A percentile compares a stretch with the other conserved stretches of the same genome.
phyloP scores from a whole-genome alignment of 2,888 invertebrate genomes.

The Drosophila yooni region DNA sequence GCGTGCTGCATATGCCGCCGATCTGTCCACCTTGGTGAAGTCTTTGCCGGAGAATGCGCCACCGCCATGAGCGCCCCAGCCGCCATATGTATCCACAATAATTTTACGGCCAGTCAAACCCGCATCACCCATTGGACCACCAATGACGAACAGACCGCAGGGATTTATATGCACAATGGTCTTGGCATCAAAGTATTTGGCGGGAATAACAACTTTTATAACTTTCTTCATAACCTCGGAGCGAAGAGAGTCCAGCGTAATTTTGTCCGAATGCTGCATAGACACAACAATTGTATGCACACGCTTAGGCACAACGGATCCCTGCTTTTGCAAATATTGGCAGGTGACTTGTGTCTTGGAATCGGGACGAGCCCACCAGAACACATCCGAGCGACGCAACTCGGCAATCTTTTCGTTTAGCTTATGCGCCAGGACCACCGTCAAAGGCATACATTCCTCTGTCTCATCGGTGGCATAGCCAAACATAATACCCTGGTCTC shows the following conservation, averaged over 20 bases:
- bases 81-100: constrained; percentile 99
- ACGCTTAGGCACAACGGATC: constrained; percentile 96
- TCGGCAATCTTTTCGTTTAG: constrained; percentile 96
- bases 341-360: constrained; percentile 99
- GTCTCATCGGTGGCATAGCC: constrained; percentile 99
- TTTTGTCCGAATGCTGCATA: constrained; percentile 97
- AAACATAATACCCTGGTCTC: constrained; percentile 99
- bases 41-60: constrained; percentile 99
- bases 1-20: constrained; percentile 99
- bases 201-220: constrained; percentile 95
- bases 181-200: constrained; percentile 94
- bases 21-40: constrained; percentile 98
- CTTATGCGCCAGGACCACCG: constrained; percentile 95
- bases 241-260: constrained; percentile 92
- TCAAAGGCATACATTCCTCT: constrained; percentile 98
- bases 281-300: constrained; percentile 99
- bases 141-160: constrained; percentile 97
- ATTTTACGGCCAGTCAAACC: constrained; percentile 99
- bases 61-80: constrained; percentile 99
- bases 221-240: constrained; percentile 95
- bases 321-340: constrained; percentile 96
- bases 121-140: constrained; percentile 99
- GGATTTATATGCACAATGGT: constrained; percentile 99
- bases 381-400: constrained; percentile 93
- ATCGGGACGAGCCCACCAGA: constrained; percentile 98